phyloP scores from a whole-genome alignment of 2,888 invertebrate species.

The Xylocampa areola region DNA sequence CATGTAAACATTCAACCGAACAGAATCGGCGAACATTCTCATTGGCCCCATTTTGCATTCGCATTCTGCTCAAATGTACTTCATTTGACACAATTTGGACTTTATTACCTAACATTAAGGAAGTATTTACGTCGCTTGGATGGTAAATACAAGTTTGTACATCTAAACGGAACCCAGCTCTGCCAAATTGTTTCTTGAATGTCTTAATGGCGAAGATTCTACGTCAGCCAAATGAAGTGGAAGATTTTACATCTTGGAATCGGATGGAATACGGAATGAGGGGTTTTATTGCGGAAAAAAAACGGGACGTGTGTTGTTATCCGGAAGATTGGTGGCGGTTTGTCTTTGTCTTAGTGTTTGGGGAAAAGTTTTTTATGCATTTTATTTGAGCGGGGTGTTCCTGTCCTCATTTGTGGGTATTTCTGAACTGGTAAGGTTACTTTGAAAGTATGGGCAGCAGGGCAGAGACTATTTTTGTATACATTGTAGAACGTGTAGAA shows the following conservation, averaged over 20 bases:
- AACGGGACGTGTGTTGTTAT: slow-evolving; percentile 49
- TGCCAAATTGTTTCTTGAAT: slow-evolving; percentile 74
- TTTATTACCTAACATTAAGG: slow-evolving; percentile 4
- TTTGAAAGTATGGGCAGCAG: no score
- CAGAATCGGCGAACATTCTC: slow-evolving; percentile 56
- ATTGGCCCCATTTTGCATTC: slow-evolving; percentile 53
- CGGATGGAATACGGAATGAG: slow-evolving; percentile 59
- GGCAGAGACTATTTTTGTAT: no score
- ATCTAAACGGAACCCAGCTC: slow-evolving; percentile 48
- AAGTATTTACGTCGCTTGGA: background rate
- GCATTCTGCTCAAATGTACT: background rate
- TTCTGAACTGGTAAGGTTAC: background rate
- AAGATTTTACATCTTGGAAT: slow-evolving; percentile 64
- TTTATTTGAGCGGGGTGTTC: slow-evolving; percentile 6
- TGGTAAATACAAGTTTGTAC: slow-evolving; percentile 30
- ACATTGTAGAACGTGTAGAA: no score
- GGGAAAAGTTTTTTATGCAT: slow-evolving; percentile 6
- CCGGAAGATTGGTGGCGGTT: slow-evolving; percentile 34
- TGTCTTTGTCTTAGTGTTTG: slow-evolving; percentile 31
- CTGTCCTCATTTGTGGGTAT: background rate
- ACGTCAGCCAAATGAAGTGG: slow-evolving; percentile 67
- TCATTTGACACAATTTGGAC: slow-evolving; percentile 20
- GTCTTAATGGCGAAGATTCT: slow-evolving; percentile 67
- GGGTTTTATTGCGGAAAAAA: slow-evolving; percentile 47
- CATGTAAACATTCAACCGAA: slow-evolving; percentile 55